Conservation (phyloP, 2,113 vertebrate species). For the Kryptolebias marmoratus region DNA sequence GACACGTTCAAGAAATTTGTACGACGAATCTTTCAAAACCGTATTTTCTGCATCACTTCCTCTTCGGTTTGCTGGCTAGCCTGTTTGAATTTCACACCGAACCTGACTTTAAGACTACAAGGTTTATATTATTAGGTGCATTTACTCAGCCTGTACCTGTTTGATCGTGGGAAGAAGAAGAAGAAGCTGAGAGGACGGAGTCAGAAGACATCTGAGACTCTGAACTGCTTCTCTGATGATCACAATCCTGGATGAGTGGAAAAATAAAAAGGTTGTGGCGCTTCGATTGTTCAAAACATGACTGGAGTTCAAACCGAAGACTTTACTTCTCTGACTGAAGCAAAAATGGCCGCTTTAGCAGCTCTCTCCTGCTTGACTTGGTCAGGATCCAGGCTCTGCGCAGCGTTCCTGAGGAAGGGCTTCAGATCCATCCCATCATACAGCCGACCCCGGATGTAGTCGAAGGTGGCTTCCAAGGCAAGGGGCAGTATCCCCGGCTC, state of each 20-base stretch:
- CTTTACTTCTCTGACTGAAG: constrained; percentile 85
- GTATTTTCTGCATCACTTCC: no score
- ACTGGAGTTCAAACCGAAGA: neutral
- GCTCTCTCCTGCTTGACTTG: constrained; percentile 85
- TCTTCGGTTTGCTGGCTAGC: no score
- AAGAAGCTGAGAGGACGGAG: constrained; percentile 22
- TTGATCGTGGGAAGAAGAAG: constrained; percentile 53
- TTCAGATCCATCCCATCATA: constrained; percentile 87
- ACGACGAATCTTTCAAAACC: no score
- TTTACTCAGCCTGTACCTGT: constrained; percentile 47
- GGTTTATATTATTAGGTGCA: no score
- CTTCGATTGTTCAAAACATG: neutral
- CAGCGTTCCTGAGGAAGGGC: constrained; percentile 82
- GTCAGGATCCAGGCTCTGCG: constrained; percentile 79
- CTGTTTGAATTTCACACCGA: no score
- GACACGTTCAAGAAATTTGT: no score
- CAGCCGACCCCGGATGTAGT: constrained; percentile 75
- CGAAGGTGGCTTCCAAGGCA: constrained; percentile 84
- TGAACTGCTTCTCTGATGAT: constrained; percentile 24
- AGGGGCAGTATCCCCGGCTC: constrained; percentile 88
- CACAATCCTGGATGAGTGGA: constrained; percentile 50
- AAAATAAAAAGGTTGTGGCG: neutral
- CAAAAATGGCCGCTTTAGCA: constrained; percentile 80
- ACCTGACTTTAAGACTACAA: no score
- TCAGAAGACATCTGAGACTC: constrained; percentile 1